Evolutionary conservation across 2,888 invertebrate species (phyloP).

Genomic region (Drosophila melanosoma): DNA sequence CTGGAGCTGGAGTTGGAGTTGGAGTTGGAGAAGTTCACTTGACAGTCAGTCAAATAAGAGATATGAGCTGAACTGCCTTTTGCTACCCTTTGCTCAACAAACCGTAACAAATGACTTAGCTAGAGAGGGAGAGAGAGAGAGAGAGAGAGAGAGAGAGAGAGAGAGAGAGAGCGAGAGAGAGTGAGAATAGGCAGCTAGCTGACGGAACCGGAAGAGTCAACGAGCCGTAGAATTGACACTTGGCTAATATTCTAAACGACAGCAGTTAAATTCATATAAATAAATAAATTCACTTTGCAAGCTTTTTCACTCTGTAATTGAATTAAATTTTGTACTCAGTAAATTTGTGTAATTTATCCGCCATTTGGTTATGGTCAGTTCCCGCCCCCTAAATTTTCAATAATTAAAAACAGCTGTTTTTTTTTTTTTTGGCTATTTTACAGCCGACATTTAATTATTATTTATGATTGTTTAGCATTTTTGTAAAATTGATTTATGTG

Average conservation of each 20-base stretch:
- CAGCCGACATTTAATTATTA: slow-evolving; percentile 71
- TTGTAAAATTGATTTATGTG: slow-evolving; percentile 75
- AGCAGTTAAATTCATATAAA: slow-evolving; percentile 1
- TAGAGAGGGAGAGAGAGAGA: background rate
- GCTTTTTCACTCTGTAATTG: slow-evolving; percentile 37
- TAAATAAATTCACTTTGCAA: background rate
- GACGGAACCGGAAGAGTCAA: slow-evolving; percentile 59
- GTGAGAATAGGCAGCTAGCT: background rate
- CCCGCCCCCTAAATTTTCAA: slow-evolving; percentile 69
- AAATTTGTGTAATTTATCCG: slow-evolving; percentile 56
- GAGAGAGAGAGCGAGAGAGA: background rate
- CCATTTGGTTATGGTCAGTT: slow-evolving; percentile 49
- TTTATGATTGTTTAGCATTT: slow-evolving; percentile 79
- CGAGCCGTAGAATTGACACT: slow-evolving; percentile 61
- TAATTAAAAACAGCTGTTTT: slow-evolving; percentile 72
- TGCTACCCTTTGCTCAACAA: slow-evolving; percentile 71
- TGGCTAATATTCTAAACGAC: background rate
- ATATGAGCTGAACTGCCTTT: slow-evolving; percentile 18
- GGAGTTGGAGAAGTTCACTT: slow-evolving; percentile 27
- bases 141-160: background rate
- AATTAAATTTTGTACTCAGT: slow-evolving; percentile 46
- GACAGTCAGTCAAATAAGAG: slow-evolving; percentile 19
- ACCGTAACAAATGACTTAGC: slow-evolving; percentile 57
- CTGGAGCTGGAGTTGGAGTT: background rate
- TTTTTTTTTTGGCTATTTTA: slow-evolving; percentile 38